These are phyloP conservation scores for Delphinapterus leucas DNA, from an alignment of 2,113 vertebrate genomes.

Conservation along the genomic window DNA sequence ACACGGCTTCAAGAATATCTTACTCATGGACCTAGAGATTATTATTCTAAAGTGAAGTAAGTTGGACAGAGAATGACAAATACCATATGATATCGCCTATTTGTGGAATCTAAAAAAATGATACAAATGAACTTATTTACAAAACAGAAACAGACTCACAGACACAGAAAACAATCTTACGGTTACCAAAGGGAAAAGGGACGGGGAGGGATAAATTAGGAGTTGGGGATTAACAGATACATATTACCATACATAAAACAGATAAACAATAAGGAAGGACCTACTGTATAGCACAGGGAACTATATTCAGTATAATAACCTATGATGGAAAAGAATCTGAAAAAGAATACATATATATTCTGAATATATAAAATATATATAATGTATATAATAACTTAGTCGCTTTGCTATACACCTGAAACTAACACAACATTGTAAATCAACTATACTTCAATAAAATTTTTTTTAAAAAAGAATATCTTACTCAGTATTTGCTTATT, in stretches of 20 bases:
- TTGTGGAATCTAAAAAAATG: background rate
- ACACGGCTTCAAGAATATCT: background rate
- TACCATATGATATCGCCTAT: background rate
- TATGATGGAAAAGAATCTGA: background rate
- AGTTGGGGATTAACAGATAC: background rate
- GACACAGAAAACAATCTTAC: background rate
- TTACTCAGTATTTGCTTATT: background rate
- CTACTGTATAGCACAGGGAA: background rate
- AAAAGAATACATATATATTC: background rate
- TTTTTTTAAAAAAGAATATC: background rate
- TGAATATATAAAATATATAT: background rate
- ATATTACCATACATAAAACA: background rate
- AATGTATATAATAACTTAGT: background rate
- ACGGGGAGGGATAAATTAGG: background rate
- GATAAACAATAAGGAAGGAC: background rate
- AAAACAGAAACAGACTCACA: background rate
- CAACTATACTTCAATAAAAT: background rate
- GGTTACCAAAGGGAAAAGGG: background rate
- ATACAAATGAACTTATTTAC: background rate
- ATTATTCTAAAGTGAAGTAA: background rate
- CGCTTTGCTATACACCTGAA: background rate
- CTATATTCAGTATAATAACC: background rate
- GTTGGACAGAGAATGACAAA: background rate
- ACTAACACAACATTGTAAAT: background rate
- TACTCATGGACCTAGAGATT: background rate